phyloP scores from a whole-genome alignment of 2,113 vertebrate genomes.

The Stegastes partitus region DNA sequence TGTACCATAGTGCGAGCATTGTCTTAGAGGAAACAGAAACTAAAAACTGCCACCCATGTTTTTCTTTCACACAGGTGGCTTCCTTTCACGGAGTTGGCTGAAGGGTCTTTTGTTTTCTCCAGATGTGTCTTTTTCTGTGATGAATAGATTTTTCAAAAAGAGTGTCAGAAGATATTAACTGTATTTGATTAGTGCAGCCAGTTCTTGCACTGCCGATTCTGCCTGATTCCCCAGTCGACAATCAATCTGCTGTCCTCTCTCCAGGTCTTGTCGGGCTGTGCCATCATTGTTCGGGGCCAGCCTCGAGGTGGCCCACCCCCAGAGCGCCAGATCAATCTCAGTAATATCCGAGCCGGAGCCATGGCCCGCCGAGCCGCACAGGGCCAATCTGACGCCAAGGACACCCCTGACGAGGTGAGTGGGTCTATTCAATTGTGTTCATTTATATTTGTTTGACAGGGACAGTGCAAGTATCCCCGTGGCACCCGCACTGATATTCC shows the following conservation, averaged over 20 bases:
- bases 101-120: neutral
- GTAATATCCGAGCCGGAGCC: conserved; percentile 92
- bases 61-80: neutral
- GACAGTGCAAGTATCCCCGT: conserved; percentile 10
- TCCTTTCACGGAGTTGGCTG: neutral
- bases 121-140: neutral
- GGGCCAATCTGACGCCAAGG: conserved; percentile 91
- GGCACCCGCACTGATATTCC: neutral
- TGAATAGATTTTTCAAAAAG: neutral
- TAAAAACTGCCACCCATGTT: no score
- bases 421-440: neutral
- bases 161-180: neutral
- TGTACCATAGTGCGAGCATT: no score
- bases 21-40: conserved; percentile 4
- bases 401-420: conserved; percentile 93
- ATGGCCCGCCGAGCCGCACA: conserved; percentile 91
- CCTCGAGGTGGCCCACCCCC: conserved; percentile 95
- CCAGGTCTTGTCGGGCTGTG: conserved; percentile 97
- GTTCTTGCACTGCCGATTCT: neutral
- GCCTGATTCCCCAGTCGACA: neutral
- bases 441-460: conserved; percentile 31
- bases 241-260: conserved; percentile 9
- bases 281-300: conserved; percentile 96
- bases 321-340: conserved; percentile 97
- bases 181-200: neutral